phyloP scores from a whole-genome alignment of 2,797 vertebrate genomes.

The Tympanoctomys barrerae region DNA sequence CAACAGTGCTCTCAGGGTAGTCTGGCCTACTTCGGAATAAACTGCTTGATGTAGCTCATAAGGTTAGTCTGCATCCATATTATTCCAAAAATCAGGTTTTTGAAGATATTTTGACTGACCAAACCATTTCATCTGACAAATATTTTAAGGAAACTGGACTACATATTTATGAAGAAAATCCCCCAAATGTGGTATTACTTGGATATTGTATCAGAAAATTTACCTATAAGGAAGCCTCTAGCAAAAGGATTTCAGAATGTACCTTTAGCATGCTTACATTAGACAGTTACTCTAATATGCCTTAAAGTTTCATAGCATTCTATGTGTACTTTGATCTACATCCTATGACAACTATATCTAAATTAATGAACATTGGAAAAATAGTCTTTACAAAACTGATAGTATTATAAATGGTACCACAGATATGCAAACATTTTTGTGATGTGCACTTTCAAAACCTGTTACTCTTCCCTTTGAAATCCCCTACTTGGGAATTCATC shows the following conservation, averaged over 20 bases:
- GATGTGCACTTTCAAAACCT: conserved; percentile 1
- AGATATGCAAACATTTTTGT: background rate
- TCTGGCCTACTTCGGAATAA: background rate
- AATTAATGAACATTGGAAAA: background rate
- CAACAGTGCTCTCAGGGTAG: background rate
- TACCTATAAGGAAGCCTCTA: background rate
- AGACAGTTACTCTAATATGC: background rate
- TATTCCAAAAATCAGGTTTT: background rate
- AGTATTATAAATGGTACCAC: background rate
- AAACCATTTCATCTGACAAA: background rate
- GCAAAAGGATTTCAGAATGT: background rate
- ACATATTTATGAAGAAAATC: background rate
- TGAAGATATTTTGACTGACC: background rate
- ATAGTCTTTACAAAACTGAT: background rate
- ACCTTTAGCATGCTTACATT: background rate
- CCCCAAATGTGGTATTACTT: background rate
- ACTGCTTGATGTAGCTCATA: background rate
- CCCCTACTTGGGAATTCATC: background rate
- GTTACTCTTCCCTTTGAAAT: background rate
- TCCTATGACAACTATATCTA: background rate
- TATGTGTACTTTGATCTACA: background rate
- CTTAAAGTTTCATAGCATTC: background rate
- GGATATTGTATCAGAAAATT: background rate
- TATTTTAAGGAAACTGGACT: background rate
- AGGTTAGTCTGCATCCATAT: background rate